Evolutionary conservation across 1,140 invertebrate species (phyloP).

Genomic region (Saxidomus purpurata): DNA sequence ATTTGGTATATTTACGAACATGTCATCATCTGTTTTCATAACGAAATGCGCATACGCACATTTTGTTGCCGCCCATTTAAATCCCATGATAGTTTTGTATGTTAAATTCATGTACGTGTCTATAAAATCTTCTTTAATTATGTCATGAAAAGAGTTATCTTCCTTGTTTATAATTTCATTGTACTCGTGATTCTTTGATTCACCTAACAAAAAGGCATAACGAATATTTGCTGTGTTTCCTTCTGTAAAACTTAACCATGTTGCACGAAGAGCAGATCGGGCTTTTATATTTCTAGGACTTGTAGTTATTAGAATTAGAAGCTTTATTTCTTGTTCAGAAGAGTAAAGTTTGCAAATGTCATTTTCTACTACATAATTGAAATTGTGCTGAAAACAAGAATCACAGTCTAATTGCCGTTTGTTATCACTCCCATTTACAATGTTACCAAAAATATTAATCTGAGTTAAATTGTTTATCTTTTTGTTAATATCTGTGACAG

Average conservation of each 20-base stretch:
- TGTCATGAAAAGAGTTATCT: constrained; percentile 89
- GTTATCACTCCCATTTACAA: background rate
- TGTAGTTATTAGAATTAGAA: constrained; percentile 50
- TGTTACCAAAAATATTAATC: constrained; percentile 7
- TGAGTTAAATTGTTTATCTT: too few relatives aligned
- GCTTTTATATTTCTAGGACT: constrained; percentile 1
- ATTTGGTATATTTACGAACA: constrained; percentile 85
- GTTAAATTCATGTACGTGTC: constrained; percentile 94
- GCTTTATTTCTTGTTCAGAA: constrained; percentile 1
- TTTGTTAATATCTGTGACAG: too few relatives aligned
- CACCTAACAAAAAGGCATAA: constrained; percentile 67
- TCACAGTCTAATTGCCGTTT: background rate
- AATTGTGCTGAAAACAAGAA: constrained; percentile 32
- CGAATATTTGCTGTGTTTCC: constrained; percentile 70
- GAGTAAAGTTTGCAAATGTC: background rate
- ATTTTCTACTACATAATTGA: constrained; percentile 38
- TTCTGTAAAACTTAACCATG: constrained; percentile 65
- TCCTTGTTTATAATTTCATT: constrained; percentile 87
- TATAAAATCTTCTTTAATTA: constrained; percentile 92
- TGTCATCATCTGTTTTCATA: constrained; percentile 88
- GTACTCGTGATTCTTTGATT: background rate
- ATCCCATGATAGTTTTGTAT: constrained; percentile 93
- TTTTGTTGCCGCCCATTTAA: constrained; percentile 92
- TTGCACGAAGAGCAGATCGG: constrained; percentile 65
- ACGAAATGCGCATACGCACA: constrained; percentile 87